Evolutionary conservation across 30 jellyfish, hydroid and myxozoan genomes (phyloP), one percentile per base, ranked within the genome.

Genomic region (Aurelia sp.): DNA sequence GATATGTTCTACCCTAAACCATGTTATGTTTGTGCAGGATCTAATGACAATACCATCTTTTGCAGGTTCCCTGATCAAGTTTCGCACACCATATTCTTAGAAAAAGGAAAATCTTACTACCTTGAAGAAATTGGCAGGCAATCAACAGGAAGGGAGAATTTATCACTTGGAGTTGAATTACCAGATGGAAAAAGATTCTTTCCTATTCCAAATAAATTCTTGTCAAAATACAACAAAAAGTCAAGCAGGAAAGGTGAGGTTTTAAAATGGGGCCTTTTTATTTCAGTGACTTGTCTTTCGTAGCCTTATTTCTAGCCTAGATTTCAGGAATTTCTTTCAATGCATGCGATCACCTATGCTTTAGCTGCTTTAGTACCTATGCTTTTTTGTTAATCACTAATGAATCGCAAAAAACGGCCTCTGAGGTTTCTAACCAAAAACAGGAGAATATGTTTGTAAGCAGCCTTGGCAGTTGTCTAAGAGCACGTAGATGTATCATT

Each of bases 21-120:
- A 4, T 37, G 50, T 7, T 37, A 37, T 37, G 50, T 7, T 37
- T 37, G 50, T 37, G 50, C 4, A 37, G 10, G 50, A 37, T 37
- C 50, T 37, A 3, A 37, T 37, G 11, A 37, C 7, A 37, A 37
- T 0, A 37, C 50, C 10, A 9, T 44, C 15, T 9, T 1, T 71
- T 86, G 18, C 74, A 93, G 98, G 41, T 93, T 44, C 58, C 94
- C 98, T 4, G 98, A 93, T 50, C 98, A 93, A 88, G 96, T 77
- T 21, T 93, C 98, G 12, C 96, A 85, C 59, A 60, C 97, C 30
- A 73, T 93, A 51, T 81, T 65, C 57, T 91, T 93, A 13, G 94
- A 93, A 66, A 77, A 88, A 63, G 97, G 92, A 4, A 83, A 71
- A 55, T 89, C 83, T 12, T 87, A 88, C 62, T 93, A 93, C 75